phyloP scores from a whole-genome alignment of 1,140 invertebrate genomes.

The Papilio polyxenes region DNA sequence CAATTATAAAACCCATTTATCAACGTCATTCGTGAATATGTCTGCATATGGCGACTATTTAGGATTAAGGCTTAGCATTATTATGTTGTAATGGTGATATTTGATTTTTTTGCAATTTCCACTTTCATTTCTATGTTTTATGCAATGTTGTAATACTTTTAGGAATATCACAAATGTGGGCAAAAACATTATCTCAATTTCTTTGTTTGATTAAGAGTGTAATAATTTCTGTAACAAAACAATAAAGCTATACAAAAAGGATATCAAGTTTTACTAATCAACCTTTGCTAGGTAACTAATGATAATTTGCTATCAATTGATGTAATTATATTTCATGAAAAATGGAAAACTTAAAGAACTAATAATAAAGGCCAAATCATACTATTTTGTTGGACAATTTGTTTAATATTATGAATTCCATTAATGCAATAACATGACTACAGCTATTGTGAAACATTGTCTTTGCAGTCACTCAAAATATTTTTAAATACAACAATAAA shows the following conservation, averaged over 20 bases:
- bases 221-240: slow-evolving; percentile 68
- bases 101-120: slow-evolving; percentile 67
- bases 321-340: neutral
- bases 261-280: slow-evolving; percentile 44
- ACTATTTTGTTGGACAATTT: neutral
- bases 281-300: neutral
- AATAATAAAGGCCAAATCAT: neutral
- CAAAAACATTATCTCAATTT: slow-evolving; percentile 65
- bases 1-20: slow-evolving; percentile 58
- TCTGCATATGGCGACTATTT: slow-evolving; percentile 70
- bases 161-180: slow-evolving; percentile 54
- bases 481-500: neutral
- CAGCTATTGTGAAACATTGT: neutral
- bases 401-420: too few species aligned
- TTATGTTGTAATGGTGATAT: slow-evolving; percentile 72
- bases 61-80: slow-evolving; percentile 75
- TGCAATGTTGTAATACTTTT: slow-evolving; percentile 61
- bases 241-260: slow-evolving; percentile 64
- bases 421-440: neutral
- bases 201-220: slow-evolving; percentile 73
- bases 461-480: neutral
- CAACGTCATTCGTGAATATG: slow-evolving; percentile 59
- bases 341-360: neutral
- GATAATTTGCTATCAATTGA: neutral
- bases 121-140: slow-evolving; percentile 57